These are phyloP conservation scores for Planiliza haematocheilus DNA, from an alignment of 2,113 vertebrate species.

Conservation along the genomic window DNA sequence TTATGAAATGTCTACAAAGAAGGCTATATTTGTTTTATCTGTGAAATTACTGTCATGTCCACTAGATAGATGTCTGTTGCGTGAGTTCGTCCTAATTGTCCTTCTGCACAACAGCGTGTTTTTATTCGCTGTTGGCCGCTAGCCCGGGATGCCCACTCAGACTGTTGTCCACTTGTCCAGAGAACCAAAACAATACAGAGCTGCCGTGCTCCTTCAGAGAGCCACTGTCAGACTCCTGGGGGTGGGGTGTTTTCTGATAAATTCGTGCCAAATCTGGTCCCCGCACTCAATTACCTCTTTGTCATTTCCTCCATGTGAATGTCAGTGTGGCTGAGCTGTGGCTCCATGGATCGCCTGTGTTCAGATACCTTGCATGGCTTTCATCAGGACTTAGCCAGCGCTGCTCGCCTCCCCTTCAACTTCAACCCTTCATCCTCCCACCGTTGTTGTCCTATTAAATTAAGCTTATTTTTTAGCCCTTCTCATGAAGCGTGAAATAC, in stretches of 20 bases:
- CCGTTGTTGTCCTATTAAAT: slow-evolving; percentile 62
- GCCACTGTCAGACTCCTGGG: slow-evolving; percentile 40
- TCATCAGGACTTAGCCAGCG: slow-evolving; percentile 34
- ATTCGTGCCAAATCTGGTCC: slow-evolving; percentile 53
- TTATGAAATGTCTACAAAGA: slow-evolving; percentile 61
- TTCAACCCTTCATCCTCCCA: slow-evolving; percentile 55
- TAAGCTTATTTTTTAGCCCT: slow-evolving; percentile 66
- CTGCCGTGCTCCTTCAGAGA: slow-evolving; percentile 48
- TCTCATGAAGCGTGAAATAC: slow-evolving; percentile 74
- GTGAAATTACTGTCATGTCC: slow-evolving; percentile 50
- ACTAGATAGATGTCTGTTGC: slow-evolving; percentile 57
- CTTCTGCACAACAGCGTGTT: slow-evolving; percentile 48
- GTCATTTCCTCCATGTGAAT: slow-evolving; percentile 61
- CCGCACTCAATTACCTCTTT: slow-evolving; percentile 65
- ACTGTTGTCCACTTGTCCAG: slow-evolving; percentile 55
- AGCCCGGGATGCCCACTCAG: slow-evolving; percentile 55
- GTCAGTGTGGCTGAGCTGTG: slow-evolving; percentile 46
- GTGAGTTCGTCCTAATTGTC: slow-evolving; percentile 64
- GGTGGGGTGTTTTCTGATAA: slow-evolving; percentile 56
- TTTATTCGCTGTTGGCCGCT: slow-evolving; percentile 53
- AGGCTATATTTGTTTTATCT: slow-evolving; percentile 60
- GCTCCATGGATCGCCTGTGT: slow-evolving; percentile 47
- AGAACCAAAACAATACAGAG: slow-evolving; percentile 42
- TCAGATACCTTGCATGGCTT: slow-evolving; percentile 59
- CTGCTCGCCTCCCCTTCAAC: slow-evolving; percentile 27